phyloP scores from a whole-genome alignment of 2,888 invertebrate species.

The Heliconius charithonia region DNA sequence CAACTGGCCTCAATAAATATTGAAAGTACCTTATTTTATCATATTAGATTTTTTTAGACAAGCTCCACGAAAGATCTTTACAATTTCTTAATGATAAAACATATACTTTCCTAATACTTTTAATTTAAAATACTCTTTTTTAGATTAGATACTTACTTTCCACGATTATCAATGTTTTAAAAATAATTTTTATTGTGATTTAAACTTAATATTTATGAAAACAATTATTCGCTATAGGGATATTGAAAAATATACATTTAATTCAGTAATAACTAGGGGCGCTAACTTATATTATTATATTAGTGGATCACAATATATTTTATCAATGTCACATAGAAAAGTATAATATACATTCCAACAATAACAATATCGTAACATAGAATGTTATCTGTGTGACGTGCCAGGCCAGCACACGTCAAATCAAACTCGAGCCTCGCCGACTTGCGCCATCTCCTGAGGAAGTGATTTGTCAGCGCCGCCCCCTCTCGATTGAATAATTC shows the following conservation, averaged over 20 bases:
- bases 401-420: constrained; percentile 70
- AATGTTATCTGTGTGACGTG: constrained; percentile 51
- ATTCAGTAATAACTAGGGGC: not conserved
- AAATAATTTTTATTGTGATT: no score
- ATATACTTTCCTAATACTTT: no score
- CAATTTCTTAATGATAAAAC: no score
- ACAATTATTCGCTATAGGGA: not conserved
- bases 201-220: not conserved
- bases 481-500: constrained; percentile 85
- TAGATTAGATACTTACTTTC: no score
- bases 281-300: not conserved
- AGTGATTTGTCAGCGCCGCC: constrained; percentile 84
- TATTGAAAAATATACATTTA: not conserved
- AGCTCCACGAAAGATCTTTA: no score
- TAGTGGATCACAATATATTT: not conserved
- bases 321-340: not conserved
- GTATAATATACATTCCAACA: constrained; percentile 1
- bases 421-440: constrained; percentile 72
- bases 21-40: not conserved
- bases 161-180: no score
- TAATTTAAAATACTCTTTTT: no score
- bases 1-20: no score
- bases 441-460: constrained; percentile 81
- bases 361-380: constrained; percentile 41
- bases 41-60: not conserved